phyloP scores from a whole-genome alignment of 1,140 invertebrate genomes.

The Zaprionus ghesquierei region DNA sequence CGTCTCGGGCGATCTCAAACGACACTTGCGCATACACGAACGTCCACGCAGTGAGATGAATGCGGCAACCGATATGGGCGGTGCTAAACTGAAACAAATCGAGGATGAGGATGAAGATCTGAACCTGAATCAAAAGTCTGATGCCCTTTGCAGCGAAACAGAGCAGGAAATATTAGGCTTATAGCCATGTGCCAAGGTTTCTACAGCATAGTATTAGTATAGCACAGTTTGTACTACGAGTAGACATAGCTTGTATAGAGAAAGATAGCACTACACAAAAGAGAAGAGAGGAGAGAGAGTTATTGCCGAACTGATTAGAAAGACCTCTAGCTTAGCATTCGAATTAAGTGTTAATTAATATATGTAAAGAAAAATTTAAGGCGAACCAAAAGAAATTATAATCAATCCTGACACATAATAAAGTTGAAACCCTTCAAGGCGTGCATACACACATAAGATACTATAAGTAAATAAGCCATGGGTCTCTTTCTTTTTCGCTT shows the following conservation, averaged over 20 bases:
- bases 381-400: not conserved
- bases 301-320: constrained; percentile 3
- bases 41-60: constrained; percentile 9
- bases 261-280: not conserved
- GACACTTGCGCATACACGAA: constrained; percentile 92
- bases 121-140: constrained; percentile 54
- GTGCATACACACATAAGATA: too few species aligned
- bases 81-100: constrained; percentile 28
- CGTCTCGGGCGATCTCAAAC: constrained; percentile 93
- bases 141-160: constrained; percentile 45
- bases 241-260: not conserved
- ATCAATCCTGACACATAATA: not conserved
- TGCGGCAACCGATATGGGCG: not conserved
- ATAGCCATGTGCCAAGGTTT: constrained; percentile 69
- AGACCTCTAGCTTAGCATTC: not conserved
- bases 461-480: not conserved
- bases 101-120: constrained; percentile 38
- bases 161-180: constrained; percentile 65
- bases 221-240: not conserved
- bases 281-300: not conserved
- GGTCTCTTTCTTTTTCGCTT: constrained; percentile 29
- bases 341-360: constrained; percentile 7
- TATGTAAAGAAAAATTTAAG: too few species aligned
- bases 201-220: constrained; percentile 33
- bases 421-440: not conserved